Evolutionary conservation across 2,113 vertebrate species (phyloP).

Genomic region (Ceuthmochares aereus): DNA sequence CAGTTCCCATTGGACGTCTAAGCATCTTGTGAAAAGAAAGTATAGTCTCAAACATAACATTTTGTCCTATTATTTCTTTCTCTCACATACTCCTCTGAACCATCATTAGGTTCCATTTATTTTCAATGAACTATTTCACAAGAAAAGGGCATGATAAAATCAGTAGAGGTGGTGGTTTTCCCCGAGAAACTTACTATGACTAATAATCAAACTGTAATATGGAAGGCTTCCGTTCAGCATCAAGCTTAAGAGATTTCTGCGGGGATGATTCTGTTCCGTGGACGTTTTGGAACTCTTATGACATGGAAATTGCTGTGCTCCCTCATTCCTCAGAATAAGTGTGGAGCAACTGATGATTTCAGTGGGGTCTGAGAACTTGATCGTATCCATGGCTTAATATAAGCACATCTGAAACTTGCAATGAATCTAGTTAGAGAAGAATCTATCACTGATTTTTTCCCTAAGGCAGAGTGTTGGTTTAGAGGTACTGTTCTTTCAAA

Average conservation of each 20-base stretch:
- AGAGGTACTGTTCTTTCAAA: neutral
- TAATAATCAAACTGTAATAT: neutral
- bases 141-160: constrained; percentile 48
- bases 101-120: constrained; percentile 65
- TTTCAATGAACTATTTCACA: constrained; percentile 49
- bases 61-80: constrained; percentile 42
- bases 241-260: neutral
- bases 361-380: neutral
- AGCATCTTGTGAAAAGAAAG: constrained; percentile 27
- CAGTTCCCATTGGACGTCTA: constrained; percentile 48
- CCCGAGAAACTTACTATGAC: neutral
- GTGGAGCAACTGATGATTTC: neutral
- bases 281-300: constrained; percentile 5
- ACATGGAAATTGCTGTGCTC: neutral
- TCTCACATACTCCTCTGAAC: constrained; percentile 12
- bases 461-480: neutral
- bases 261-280: neutral
- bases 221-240: neutral
- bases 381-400: neutral
- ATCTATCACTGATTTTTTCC: neutral
- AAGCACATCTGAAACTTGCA: neutral
- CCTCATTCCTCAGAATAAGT: neutral
- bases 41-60: constrained; percentile 19
- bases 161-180: neutral
- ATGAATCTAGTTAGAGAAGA: neutral